These are phyloP conservation scores for silkworm (Bombyx mori) DNA, from an alignment of 1,140 invertebrate genomes.

Conservation along the genomic window ASM3026992v2 NC_085111.1:3612001-3612500, in stretches of 20 bases:
- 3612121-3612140: slow-evolving; percentile 51
- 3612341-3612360: too few species aligned
- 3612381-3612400: too few species aligned
- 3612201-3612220: slow-evolving; percentile 39
- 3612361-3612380: too few species aligned
- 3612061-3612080: slow-evolving; percentile 56
- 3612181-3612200: slow-evolving; percentile 64
- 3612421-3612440: too few species aligned
- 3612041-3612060: slow-evolving; percentile 59
- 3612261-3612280: slow-evolving; percentile 11
- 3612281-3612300: slow-evolving; percentile 42
- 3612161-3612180: slow-evolving; percentile 56
- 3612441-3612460: too few species aligned
- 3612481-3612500: too few species aligned
- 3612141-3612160: slow-evolving; percentile 44
- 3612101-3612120: slow-evolving; percentile 53
- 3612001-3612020: slow-evolving; percentile 63
- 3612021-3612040: slow-evolving; percentile 66
- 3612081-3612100: slow-evolving; percentile 47
- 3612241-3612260: not conserved
- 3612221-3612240: slow-evolving; percentile 31
- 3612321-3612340: not conserved
- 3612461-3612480: too few species aligned
- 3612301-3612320: slow-evolving; percentile 31
- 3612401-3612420: too few species aligned